These are phyloP conservation scores for Thamnophis sirtalis DNA, from an alignment of 2,113 vertebrate genomes.

Conservation along the genomic window DNA sequence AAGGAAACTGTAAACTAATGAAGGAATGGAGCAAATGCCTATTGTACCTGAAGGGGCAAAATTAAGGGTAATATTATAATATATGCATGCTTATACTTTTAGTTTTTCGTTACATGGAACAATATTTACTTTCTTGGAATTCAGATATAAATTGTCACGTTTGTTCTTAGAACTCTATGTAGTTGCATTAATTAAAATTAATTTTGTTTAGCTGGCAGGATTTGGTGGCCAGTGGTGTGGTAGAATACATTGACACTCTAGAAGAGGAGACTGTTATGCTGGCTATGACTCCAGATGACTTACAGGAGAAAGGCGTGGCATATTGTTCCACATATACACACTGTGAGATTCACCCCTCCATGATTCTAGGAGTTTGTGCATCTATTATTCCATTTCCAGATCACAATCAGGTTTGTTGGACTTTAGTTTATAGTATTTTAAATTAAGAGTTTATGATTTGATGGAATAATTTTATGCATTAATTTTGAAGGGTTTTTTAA, in stretches of 20 bases:
- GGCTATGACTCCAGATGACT: slow-evolving; percentile 97
- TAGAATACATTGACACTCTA: slow-evolving; percentile 95
- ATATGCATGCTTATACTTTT: background rate
- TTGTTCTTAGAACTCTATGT: background rate
- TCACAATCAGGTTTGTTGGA: slow-evolving; percentile 90
- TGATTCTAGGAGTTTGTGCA: slow-evolving; percentile 97
- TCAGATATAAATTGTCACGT: background rate
- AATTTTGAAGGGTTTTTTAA: background rate
- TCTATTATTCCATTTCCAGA: slow-evolving; percentile 98
- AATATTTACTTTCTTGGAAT: background rate
- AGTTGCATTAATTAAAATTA: background rate
- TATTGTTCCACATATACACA: slow-evolving; percentile 97
- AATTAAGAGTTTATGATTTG: background rate
- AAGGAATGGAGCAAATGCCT: background rate
- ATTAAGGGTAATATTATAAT: background rate
- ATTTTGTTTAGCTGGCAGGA: slow-evolving; percentile 89
- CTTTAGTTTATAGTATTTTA: background rate
- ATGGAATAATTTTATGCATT: background rate
- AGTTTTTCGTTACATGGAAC: background rate
- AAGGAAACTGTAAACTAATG: background rate
- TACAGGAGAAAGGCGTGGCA: slow-evolving; percentile 96
- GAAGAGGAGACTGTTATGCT: slow-evolving; percentile 99
- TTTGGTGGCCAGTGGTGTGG: slow-evolving; percentile 93
- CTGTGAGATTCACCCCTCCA: slow-evolving; percentile 97
- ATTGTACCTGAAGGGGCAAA: too few species aligned